Conservation (phyloP, 2,797 vertebrate species). For the Rhyacichthys aspro region DNA sequence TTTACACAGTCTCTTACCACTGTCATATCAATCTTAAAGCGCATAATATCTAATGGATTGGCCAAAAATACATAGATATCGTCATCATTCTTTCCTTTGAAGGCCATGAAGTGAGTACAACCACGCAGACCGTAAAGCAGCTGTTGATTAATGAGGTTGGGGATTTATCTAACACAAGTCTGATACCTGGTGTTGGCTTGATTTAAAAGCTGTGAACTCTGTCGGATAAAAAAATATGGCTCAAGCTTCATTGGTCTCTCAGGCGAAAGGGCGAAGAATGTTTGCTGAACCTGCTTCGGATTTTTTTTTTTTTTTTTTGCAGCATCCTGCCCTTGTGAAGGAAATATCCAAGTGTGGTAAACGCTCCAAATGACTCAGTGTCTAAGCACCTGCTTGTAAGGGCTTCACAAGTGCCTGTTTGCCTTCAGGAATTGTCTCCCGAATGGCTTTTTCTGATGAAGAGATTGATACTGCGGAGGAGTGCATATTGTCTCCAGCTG, state of each 20-base stretch:
- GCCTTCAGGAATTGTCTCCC: conserved; percentile 21
- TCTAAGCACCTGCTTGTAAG: conserved; percentile 36
- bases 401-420: conserved; percentile 22
- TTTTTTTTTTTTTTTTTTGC: conserved; percentile 27
- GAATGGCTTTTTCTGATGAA: conserved; percentile 49
- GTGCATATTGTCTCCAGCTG: conserved; percentile 63
- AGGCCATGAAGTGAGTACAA: conserved; percentile 22
- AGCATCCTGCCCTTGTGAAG: conserved; percentile 13
- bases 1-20: conserved; percentile 36
- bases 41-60: conserved; percentile 44
- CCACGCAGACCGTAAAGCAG: conserved; percentile 24
- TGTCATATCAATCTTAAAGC: conserved; percentile 23
- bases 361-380: conserved; percentile 32
- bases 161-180: conserved; percentile 31
- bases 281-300: conserved; percentile 16
- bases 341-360: conserved; percentile 17
- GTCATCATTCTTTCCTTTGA: conserved; percentile 41
- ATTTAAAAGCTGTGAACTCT: conserved; percentile 31
- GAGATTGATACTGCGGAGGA: conserved; percentile 43
- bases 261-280: conserved; percentile 3
- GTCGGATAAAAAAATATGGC: conserved; percentile 10
- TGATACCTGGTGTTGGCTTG: conserved; percentile 21
- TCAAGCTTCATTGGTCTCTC: conserved; percentile 18
- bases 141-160: conserved; percentile 47
- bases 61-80: conserved; percentile 39